These are phyloP conservation scores for Dallia pectoralis DNA, from an alignment of 2,797 vertebrate species.

Conservation along the genomic window DNA sequence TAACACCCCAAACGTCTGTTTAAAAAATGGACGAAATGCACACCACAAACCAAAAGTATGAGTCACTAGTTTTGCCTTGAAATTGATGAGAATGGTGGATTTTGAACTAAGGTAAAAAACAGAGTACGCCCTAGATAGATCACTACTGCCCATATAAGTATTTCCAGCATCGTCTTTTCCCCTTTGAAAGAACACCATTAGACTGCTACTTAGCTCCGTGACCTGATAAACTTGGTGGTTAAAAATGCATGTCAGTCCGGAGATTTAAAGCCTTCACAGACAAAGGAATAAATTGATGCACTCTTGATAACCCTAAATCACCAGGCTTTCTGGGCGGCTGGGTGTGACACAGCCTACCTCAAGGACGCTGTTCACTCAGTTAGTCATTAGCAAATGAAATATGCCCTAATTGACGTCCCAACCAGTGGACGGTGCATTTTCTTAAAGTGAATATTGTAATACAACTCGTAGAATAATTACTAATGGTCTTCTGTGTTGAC, in stretches of 20 bases:
- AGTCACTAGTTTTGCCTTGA: not conserved
- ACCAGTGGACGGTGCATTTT: conserved; percentile 84
- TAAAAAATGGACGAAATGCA: not conserved
- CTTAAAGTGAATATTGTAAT: conserved; percentile 88
- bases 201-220: conserved; percentile 64
- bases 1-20: not conserved
- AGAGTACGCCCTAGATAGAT: conserved; percentile 4
- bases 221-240: conserved; percentile 60
- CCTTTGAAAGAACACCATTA: conserved; percentile 58
- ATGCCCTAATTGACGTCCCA: conserved; percentile 83
- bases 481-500: conserved; percentile 80
- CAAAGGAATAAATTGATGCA: conserved; percentile 62
- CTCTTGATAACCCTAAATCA: conserved; percentile 79
- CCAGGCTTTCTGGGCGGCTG: conserved; percentile 46
- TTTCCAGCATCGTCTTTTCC: conserved; percentile 3
- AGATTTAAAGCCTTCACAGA: conserved; percentile 70
- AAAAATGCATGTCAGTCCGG: conserved; percentile 60
- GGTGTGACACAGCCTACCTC: conserved; percentile 75
- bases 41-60: not conserved
- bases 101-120: not conserved
- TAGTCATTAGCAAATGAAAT: conserved; percentile 91
- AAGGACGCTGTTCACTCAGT: conserved; percentile 85
- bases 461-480: conserved; percentile 87
- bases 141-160: not conserved
- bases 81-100: not conserved